Conservation (phyloP, 1,140 invertebrate genomes). For the Conopomorpha cramerella region DNA sequence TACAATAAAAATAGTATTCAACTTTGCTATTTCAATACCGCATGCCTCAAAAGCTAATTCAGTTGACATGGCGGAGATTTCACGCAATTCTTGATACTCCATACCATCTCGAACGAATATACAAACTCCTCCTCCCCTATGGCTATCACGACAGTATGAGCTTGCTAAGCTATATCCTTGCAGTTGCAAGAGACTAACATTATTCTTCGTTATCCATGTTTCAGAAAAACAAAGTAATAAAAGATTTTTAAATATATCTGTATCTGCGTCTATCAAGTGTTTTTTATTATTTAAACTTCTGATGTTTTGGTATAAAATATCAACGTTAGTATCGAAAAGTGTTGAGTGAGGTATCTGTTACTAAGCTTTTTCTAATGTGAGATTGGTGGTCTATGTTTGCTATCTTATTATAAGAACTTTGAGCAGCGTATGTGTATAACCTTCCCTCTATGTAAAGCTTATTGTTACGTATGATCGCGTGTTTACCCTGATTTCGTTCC, state of each 20-base stretch:
- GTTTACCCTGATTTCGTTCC: no score
- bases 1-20: conserved; percentile 1
- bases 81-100: neutral
- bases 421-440: no score
- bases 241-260: neutral
- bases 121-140: conserved; percentile 1
- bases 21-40: conserved; percentile 1
- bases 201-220: neutral
- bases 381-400: no score
- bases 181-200: neutral
- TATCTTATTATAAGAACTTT: no score
- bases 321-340: neutral
- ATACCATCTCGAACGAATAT: conserved; percentile 1
- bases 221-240: neutral
- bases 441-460: no score
- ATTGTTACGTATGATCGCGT: no score
- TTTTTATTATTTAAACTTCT: conserved; percentile 1
- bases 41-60: conserved; percentile 2
- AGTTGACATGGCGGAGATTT: neutral
- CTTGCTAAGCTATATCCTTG: no score
- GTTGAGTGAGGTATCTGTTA: no score
- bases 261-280: neutral
- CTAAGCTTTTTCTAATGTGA: no score
- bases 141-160: neutral
- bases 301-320: conserved; percentile 1